Base-by-base conservation (phyloP, 35 echinoderm and acorn worm species). In the Chiridota heheva region DNA sequence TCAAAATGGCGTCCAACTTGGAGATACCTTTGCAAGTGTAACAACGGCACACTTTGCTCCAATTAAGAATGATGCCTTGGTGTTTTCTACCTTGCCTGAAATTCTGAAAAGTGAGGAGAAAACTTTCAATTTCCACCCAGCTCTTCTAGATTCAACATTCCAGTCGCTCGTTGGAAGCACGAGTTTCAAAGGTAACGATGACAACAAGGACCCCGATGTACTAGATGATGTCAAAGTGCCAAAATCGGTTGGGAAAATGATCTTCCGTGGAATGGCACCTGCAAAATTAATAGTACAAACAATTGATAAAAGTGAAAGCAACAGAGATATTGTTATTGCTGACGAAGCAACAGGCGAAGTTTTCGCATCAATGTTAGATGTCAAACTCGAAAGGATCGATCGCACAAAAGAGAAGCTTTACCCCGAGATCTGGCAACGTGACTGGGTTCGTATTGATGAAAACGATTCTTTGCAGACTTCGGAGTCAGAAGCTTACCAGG, bases 61-160 rank as follows among this genome's bases (percentile, higher is more conserved):
- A 7, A 58, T 63, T 47, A 69, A 39, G 16, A 43, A 39, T 36
- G 86, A 89, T 34, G 42, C 29, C 32, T 15, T 89, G 7, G 29
- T 82, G 7, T 64, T 45, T 59, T 44, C 65, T n/a, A 55, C 63
- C 8, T 51, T 65, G 13, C 53, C 78, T 49, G 46, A 81, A 35
- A 73, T 32, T 25, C 39, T 89, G 38, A 27, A 40, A 3, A 47
- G 78, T 10, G 78, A 89, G 38, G 59, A 55, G 2, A 30, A 82
- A 39, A 55, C 29, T 17, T 89, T 73, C 36, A 40, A 56, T 6
- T 89, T 82, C 56, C 86, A 89, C 36, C 86, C 86, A 43, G 86
- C 86, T 29, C 69, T 82, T 45, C 42, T 89, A 29, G 86, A 89
- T 40, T 44, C 47, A 7, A 33, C 72, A 7, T 89, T 89, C 49